These are phyloP conservation scores for Trichopoda pennipes DNA, from an alignment of 2,888 invertebrate genomes.

Conservation along the genomic window DNA sequence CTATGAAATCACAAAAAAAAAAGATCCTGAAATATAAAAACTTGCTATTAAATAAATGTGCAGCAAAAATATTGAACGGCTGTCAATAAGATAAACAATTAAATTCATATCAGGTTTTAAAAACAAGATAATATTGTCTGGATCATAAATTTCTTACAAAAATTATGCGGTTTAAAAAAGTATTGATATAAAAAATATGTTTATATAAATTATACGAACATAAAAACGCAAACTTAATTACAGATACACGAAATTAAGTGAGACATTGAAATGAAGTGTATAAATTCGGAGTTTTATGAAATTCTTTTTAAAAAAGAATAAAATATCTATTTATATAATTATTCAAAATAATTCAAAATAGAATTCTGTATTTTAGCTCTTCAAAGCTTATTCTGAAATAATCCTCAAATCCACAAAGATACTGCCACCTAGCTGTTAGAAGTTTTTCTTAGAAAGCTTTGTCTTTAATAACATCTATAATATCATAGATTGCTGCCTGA, in stretches of 20 bases:
- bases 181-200: neutral
- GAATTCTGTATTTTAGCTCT: too few species aligned
- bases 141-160: slow-evolving; percentile 3
- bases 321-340: too few species aligned
- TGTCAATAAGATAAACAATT: slow-evolving; percentile 30
- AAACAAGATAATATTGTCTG: slow-evolving; percentile 13
- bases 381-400: too few species aligned
- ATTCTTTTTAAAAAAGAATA: neutral
- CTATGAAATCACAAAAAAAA: neutral
- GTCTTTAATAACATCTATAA: too few species aligned
- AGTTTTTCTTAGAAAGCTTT: too few species aligned
- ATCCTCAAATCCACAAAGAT: too few species aligned
- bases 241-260: neutral
- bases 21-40: neutral
- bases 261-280: neutral
- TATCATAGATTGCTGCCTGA: too few species aligned
- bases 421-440: too few species aligned
- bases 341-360: too few species aligned
- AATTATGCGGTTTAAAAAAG: neutral
- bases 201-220: neutral
- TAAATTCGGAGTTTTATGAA: neutral
- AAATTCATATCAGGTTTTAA: slow-evolving; percentile 26
- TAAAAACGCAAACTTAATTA: slow-evolving; percentile 3
- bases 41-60: neutral
- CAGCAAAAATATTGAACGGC: slow-evolving; percentile 25